Percentiles rank a stretch among this genome's conserved stretches.
Conservation (phyloP, 2,888 invertebrate species). For the Epirrhoe tristata region DNA sequence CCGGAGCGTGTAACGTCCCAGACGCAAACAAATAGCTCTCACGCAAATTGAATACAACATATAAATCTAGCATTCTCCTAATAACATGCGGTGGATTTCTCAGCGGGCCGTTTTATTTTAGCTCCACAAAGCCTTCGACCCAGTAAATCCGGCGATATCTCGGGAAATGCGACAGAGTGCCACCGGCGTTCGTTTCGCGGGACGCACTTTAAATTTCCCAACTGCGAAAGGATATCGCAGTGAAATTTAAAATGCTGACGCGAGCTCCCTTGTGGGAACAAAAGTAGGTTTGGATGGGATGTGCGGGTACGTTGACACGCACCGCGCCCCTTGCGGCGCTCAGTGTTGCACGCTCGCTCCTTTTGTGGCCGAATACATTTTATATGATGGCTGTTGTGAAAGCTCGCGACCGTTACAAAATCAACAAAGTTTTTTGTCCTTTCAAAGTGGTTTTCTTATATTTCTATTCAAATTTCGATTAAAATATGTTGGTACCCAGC, state of each 20-base stretch:
- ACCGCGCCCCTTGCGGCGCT: constrained; percentile 28
- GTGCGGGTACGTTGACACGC: constrained; percentile 37
- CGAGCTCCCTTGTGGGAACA: constrained; percentile 61
- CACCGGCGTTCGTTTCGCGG: constrained; percentile 71
- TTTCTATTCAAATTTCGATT: not conserved
- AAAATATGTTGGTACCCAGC: not conserved
- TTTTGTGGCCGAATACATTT: constrained; percentile 14
- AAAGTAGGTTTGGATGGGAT: constrained; percentile 53
- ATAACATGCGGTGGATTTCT: constrained; percentile 80
- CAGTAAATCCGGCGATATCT: constrained; percentile 82
- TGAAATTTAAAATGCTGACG: constrained; percentile 74
- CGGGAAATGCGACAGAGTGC: constrained; percentile 77
- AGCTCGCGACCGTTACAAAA: not conserved
- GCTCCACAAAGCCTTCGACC: constrained; percentile 77
- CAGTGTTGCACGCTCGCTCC: constrained; percentile 20
- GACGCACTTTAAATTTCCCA: constrained; percentile 78
- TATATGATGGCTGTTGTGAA: not conserved
- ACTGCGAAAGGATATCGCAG: constrained; percentile 70
- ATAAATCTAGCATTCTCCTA: constrained; percentile 79
- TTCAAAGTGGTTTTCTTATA: not conserved
- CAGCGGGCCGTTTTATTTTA: constrained; percentile 80
- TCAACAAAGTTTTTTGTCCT: not conserved
- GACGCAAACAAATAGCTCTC: constrained; percentile 74
- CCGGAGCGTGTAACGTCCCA: constrained; percentile 52
- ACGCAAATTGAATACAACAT: constrained; percentile 82